These are phyloP conservation scores for Acanthiza pusilla DNA, from an alignment of 2,797 vertebrate genomes.

Conservation along the genomic window DNA sequence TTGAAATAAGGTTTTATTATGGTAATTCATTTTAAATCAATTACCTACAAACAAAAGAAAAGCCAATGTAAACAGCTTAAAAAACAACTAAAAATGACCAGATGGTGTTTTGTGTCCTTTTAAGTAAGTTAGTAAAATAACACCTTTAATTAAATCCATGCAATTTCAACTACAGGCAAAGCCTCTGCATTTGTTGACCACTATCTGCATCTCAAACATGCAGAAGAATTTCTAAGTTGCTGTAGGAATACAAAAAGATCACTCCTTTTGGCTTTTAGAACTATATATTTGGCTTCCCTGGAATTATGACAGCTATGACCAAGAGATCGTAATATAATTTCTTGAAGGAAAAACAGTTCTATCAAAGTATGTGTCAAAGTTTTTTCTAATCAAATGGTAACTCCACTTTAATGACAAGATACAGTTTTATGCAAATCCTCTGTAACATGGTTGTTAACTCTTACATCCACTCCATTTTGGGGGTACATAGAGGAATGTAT, in stretches of 20 bases:
- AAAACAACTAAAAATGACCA: background rate
- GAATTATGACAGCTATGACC: background rate
- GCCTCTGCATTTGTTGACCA: background rate
- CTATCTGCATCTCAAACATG: background rate
- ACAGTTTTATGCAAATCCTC: background rate
- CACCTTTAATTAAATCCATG: background rate
- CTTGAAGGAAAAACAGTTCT: background rate
- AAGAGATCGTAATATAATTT: background rate
- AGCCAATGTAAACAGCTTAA: background rate
- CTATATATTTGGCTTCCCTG: background rate
- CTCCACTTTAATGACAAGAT: background rate
- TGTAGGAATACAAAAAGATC: background rate
- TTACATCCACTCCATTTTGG: background rate
- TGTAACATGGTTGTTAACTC: background rate
- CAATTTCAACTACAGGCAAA: background rate
- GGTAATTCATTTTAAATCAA: background rate
- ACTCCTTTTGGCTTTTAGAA: background rate
- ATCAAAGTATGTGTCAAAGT: background rate
- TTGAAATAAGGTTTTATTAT: background rate
- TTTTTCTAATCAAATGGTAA: background rate
- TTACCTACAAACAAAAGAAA: background rate
- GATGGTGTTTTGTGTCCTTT: background rate
- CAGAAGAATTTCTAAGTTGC: background rate
- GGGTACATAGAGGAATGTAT: rapidly evolving
- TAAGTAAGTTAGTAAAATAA: background rate